These are phyloP conservation scores for Lordiphosa clarofinis DNA, from an alignment of 1,140 invertebrate species.

Conservation along the genomic window DNA sequence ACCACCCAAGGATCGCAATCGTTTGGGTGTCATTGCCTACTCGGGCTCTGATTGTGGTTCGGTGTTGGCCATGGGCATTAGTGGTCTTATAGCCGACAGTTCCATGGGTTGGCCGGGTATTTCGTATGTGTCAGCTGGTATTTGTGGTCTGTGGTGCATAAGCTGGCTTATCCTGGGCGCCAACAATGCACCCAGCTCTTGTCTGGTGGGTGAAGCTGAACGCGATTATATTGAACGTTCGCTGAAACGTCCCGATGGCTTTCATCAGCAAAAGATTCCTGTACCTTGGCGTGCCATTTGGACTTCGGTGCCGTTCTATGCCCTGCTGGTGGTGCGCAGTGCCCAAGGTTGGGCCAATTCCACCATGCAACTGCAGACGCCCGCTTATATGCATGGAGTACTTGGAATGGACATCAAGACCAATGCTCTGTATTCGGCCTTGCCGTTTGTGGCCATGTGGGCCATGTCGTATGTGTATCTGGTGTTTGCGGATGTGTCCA, in stretches of 20 bases:
- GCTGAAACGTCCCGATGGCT: conserved; percentile 56
- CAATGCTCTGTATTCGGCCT: conserved; percentile 86
- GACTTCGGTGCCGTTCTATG: conserved; percentile 90
- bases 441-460: conserved; percentile 90
- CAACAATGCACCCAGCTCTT: conserved; percentile 84
- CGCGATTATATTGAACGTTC: conserved; percentile 83
- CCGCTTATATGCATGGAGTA: conserved; percentile 82
- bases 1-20: conserved; percentile 83
- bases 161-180: conserved; percentile 84
- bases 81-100: conserved; percentile 84
- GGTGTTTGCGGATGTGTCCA: conserved; percentile 66
- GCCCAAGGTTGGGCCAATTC: conserved; percentile 97
- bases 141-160: conserved; percentile 83
- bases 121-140: conserved; percentile 87
- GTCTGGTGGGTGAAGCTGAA: conserved; percentile 82
- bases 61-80: conserved; percentile 85
- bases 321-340: conserved; percentile 90
- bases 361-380: conserved; percentile 94
- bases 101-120: conserved; percentile 87
- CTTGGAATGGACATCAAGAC: conserved; percentile 88
- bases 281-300: conserved; percentile 88
- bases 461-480: conserved; percentile 83
- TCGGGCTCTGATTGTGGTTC: conserved; percentile 86
- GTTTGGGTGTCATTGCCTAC: conserved; percentile 82
- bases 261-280: conserved; percentile 67